phyloP scores from a whole-genome alignment of 2,888 invertebrate species.

The Lobophora halterata region DNA sequence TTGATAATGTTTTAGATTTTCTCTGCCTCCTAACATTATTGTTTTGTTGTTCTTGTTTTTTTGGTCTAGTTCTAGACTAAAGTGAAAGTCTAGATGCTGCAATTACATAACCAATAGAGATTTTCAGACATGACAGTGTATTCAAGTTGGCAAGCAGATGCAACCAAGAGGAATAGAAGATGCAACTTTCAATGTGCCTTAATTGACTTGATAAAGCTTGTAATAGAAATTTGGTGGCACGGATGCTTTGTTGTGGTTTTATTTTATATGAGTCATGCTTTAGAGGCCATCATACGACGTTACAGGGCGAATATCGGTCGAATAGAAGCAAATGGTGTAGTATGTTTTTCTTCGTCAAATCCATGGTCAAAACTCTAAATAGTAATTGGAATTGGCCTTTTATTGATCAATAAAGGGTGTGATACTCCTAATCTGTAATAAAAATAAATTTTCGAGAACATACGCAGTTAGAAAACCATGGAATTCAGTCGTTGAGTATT shows the following conservation, averaged over 20 bases:
- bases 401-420: conserved; percentile 8
- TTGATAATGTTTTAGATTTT: neutral
- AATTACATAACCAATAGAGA: conserved; percentile 41
- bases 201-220: neutral
- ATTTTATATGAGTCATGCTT: conserved; percentile 34
- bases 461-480: conserved; percentile 63
- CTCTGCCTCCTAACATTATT: neutral
- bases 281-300: conserved; percentile 25
- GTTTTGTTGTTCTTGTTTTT: neutral
- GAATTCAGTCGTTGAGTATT: conserved; percentile 55
- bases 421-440: conserved; percentile 32
- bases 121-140: conserved; percentile 20
- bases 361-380: neutral
- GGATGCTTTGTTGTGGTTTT: conserved; percentile 14
- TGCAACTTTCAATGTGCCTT: conserved; percentile 2
- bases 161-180: neutral
- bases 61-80: neutral
- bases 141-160: conserved; percentile 12
- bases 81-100: conserved; percentile 30
- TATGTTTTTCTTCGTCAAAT: conserved; percentile 14
- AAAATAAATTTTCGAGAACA: conserved; percentile 67
- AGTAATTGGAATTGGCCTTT: neutral
- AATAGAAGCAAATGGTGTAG: conserved; percentile 35
- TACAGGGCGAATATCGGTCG: conserved; percentile 34
- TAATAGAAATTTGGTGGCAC: neutral